Evolutionary conservation across 2,797 vertebrate species (phyloP), one percentile per base, ranked within the genome.

Genomic region (Pangasius djambal): DNA sequence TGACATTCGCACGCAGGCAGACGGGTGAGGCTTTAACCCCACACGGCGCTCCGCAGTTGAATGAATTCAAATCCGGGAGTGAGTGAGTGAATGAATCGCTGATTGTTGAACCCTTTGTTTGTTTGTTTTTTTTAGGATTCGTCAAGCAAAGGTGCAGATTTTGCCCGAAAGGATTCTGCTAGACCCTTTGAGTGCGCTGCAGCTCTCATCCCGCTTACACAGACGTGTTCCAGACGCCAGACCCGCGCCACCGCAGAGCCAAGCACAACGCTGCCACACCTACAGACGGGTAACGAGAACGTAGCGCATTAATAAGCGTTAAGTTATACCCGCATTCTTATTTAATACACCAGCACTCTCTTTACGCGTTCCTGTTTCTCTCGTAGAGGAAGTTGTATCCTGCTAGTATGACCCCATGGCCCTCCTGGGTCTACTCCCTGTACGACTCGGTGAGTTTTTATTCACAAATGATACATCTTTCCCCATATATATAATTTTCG

Each of bases 351-450:
- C 28, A 0, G 7, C 12, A 18, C n/a, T 22, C 20, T 61, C 77
- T 59, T 69, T 67, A 85, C 28, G 7, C 59, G 7, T 44, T 37
- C 0, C 2, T 87, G 92, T 88, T 72, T 70, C 2, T 87, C 93
- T 15, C 93, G 81, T 91, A 99, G 98, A 98, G 97, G 91, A 99
- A 98, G 95, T 97, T 98, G 91, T 96, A 96, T 91, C 97, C 98
- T 96, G 98, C 99, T 78, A 98, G 96, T 94, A 93, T 99, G 96
- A 99, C 99, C 0, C 97, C 97, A 0, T 99, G 98, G 99, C 99
- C 99, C 13, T 96, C 97, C 57, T 99, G 99, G 99, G 97, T 99
- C 50, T 99, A 99, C 44, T 97, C 97, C 4, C 96, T 99, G 1
- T 99, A 99, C 88, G 98, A 99, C 59, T 97, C 99, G 44, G 99